Conservation (phyloP, 2,888 invertebrate genomes). For the Cheiracanthium punctorium region DNA sequence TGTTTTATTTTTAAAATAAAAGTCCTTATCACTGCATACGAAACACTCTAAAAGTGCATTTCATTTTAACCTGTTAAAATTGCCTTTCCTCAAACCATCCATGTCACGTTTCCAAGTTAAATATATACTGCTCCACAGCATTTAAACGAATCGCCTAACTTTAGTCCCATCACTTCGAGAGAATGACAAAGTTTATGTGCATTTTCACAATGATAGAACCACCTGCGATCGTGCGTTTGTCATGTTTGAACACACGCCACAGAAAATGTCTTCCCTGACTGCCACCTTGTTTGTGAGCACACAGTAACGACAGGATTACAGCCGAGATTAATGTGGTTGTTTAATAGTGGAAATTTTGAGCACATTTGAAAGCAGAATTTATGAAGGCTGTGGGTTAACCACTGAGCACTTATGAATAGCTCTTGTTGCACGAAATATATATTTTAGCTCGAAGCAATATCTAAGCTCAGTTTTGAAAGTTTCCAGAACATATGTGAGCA, state of each 20-base stretch:
- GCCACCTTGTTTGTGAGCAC: conserved; percentile 18
- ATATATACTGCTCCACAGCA: too few relatives aligned
- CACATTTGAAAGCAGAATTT: not conserved
- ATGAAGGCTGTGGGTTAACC: not conserved
- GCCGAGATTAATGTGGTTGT: not conserved
- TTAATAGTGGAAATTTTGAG: not conserved
- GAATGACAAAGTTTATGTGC: not conserved
- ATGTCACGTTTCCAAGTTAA: too few relatives aligned
- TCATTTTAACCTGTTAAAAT: too few relatives aligned
- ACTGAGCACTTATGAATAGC: not conserved
- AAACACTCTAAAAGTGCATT: too few relatives aligned
- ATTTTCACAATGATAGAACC: not conserved
- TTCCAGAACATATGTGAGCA: not conserved
- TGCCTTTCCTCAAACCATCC: too few relatives aligned
- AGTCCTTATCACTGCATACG: too few relatives aligned
- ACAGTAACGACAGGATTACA: not conserved
- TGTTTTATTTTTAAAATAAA: too few relatives aligned
- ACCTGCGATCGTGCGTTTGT: conserved; percentile 1
- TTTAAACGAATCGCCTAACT: too few relatives aligned
- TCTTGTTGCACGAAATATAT: not conserved
- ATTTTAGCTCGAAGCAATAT: not conserved
- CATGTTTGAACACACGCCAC: conserved; percentile 26
- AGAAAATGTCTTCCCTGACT: conserved; percentile 31
- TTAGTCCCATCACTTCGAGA: too few relatives aligned
- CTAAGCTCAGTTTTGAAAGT: not conserved